Evolutionary conservation across 1,140 invertebrate genomes (phyloP).

Genomic region (Drosophila sp.): DNA sequence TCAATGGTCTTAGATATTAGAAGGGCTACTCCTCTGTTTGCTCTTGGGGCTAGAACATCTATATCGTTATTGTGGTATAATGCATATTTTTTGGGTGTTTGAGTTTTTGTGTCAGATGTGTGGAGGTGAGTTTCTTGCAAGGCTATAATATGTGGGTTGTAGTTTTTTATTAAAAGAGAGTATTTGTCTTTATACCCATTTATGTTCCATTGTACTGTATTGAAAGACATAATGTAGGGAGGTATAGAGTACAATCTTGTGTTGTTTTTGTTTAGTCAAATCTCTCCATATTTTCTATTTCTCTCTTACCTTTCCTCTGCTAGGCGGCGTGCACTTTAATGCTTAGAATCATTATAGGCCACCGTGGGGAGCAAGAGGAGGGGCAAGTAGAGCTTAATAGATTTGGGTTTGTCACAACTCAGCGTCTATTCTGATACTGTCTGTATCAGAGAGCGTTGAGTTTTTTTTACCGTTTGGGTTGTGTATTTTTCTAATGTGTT

Average conservation of each 20-base stretch:
- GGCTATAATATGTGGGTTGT: slow-evolving; percentile 13
- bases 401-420: not conserved
- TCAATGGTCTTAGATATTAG: slow-evolving; percentile 3
- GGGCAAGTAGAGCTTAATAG: not conserved
- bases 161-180: slow-evolving; percentile 14
- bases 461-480: not conserved
- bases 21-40: slow-evolving; percentile 11
- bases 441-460: slow-evolving; percentile 11
- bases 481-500: not conserved
- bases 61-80: slow-evolving; percentile 5
- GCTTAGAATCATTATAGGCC: slow-evolving; percentile 12
- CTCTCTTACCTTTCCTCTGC: not conserved
- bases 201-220: slow-evolving; percentile 24
- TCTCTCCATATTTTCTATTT: not conserved
- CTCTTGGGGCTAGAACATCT: slow-evolving; percentile 3
- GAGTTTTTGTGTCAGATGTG: not conserved
- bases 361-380: not conserved
- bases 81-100: slow-evolving; percentile 8
- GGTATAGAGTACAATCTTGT: not conserved
- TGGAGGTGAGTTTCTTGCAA: slow-evolving; percentile 4
- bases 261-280: not conserved
- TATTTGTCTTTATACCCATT: slow-evolving; percentile 29
- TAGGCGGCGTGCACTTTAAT: not conserved
- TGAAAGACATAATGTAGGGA: slow-evolving; percentile 8
- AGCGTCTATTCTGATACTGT: slow-evolving; percentile 9